Evolutionary conservation across 2,797 vertebrate species (phyloP), one percentile per base, ranked within the genome.

Genomic region (Sternarchorhynchus goeldii): DNA sequence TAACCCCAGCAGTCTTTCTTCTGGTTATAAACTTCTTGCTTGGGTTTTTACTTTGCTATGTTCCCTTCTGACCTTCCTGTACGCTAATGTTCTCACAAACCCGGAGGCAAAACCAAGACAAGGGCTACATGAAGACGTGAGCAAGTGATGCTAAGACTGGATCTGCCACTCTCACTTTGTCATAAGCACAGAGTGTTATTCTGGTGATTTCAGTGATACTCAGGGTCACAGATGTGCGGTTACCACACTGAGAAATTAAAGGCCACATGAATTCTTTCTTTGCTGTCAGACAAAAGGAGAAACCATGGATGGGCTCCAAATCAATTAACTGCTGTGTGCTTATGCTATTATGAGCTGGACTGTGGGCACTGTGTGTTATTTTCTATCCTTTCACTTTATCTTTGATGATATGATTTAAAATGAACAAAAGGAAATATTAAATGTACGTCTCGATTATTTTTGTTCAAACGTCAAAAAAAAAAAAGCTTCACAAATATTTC

Each of bases 241-340:
- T 68, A 53, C 73, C 64, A 79, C 82, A 81, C 64, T 77, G 75
- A 86, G 82, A 86, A 88, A 82, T 85, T 55, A 77, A 83, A 85
- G 80, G 79, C 34, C 81, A 77, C 85, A 83, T 67, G 84, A 86
- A 87, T 79, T 71, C 53, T 75, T 68, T 58, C 55, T 73, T 20
- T 31, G 58, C 77, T 73, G 18, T 18, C 41, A 60, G 75, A 74
- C 71, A 75, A 67, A 60, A 39, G 29, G 69, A 70, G 36, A 18
- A 41, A 58, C 34, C 65, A 74, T 6, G 62, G 63, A 78, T 73
- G 70, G 79, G 66, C 65, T 73, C 80, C 60, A 82, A 85, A 85
- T 66, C 76, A 70, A 81, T 82, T 78, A 84, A 82, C 29, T 77
- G 70, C 84, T 83, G 72, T 73, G 10, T 82, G 79, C 56, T 79